These are phyloP conservation scores for Tor tambroides DNA, from an alignment of 2,113 vertebrate species.

Conservation along the genomic window DNA sequence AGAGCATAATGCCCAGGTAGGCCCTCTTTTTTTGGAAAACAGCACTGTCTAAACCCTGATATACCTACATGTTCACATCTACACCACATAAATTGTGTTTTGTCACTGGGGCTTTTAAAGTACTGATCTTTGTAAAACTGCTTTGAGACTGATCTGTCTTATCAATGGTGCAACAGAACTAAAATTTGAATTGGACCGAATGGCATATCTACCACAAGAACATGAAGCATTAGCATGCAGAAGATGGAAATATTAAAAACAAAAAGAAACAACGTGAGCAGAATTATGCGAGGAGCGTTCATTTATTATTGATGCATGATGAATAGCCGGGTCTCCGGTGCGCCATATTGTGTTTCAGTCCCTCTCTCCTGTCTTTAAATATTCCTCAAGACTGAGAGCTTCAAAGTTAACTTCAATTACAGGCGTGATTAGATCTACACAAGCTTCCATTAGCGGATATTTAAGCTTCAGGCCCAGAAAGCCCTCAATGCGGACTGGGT, in stretches of 20 bases:
- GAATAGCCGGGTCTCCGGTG: slow-evolving; percentile 65
- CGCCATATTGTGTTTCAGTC: slow-evolving; percentile 78
- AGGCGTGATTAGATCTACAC: slow-evolving; percentile 78
- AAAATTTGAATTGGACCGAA: background rate
- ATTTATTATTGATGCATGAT: slow-evolving; percentile 78
- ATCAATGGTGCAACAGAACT: background rate
- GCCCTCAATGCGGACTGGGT: slow-evolving; percentile 59
- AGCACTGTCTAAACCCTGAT: background rate
- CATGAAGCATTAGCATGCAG: slow-evolving; percentile 28
- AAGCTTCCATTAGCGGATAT: slow-evolving; percentile 81
- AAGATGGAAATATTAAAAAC: slow-evolving; percentile 47
- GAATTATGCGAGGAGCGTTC: slow-evolving; percentile 70
- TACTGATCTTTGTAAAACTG: background rate
- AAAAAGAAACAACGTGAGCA: slow-evolving; percentile 46
- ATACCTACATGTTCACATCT: background rate
- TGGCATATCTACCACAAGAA: too few species aligned
- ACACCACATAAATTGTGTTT: background rate
- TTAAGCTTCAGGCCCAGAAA: slow-evolving; percentile 70
- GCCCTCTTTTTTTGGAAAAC: background rate
- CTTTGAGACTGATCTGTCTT: background rate
- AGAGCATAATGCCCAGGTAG: background rate
- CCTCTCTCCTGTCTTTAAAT: slow-evolving; percentile 76
- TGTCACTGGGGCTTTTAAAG: background rate
- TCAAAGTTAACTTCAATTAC: slow-evolving; percentile 83
- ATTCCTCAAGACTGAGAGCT: slow-evolving; percentile 79